Percentiles rank a stretch among this genome's conserved stretches.
phyloP scores from a whole-genome alignment of 2,888 invertebrate genomes.

The Drosophila seclusa region DNA sequence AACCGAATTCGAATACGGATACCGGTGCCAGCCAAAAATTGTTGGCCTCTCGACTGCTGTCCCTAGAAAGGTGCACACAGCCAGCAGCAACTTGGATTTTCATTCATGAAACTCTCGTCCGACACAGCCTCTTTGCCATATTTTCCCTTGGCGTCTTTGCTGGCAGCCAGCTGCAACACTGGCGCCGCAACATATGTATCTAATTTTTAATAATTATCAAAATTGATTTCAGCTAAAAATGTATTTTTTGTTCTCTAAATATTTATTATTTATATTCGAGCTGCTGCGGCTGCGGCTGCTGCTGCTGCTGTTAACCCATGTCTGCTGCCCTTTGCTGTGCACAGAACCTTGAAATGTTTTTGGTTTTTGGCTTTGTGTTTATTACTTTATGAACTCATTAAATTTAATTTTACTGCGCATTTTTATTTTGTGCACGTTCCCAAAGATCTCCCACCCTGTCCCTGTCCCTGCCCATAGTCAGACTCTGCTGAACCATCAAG shows the following conservation, averaged over 20 bases:
- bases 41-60: constrained; percentile 29
- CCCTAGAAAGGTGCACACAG: constrained; percentile 43
- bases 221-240: constrained; percentile 67
- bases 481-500: constrained; percentile 42
- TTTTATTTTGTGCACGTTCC: constrained; percentile 62
- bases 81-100: constrained; percentile 33
- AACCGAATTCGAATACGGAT: constrained; percentile 47
- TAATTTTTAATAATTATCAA: constrained; percentile 74
- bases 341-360: constrained; percentile 74
- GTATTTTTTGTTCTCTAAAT: constrained; percentile 4
- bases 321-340: constrained; percentile 53
- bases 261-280: constrained; percentile 1
- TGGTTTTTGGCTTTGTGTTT: constrained; percentile 43
- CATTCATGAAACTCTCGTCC: constrained; percentile 44
- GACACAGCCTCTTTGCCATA: background rate
- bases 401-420: constrained; percentile 69
- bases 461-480: background rate
- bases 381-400: constrained; percentile 76
- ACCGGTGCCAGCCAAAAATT: constrained; percentile 37
- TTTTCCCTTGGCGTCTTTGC: constrained; percentile 5
- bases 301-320: constrained; percentile 37
- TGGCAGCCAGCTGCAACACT: constrained; percentile 52
- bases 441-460: constrained; percentile 42
- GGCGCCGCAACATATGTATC: constrained; percentile 66
- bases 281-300: constrained; percentile 7